Base-by-base conservation (phyloP, 2,797 vertebrate species). In the Bovichtus diacanthus region DNA sequence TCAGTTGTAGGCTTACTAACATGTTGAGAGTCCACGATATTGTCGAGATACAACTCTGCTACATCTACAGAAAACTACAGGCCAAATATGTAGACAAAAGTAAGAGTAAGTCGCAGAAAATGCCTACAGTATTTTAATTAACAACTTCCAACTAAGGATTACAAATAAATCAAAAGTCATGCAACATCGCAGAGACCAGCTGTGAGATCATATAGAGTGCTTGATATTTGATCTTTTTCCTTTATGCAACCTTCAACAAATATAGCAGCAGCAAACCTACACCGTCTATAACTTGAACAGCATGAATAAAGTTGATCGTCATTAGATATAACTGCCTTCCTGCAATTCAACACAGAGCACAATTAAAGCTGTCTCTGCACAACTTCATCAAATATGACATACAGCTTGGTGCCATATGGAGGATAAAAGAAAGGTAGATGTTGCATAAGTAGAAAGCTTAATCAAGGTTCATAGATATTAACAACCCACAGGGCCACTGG, bases 381-480 rank as follows among this genome's bases (percentile, higher is more conserved):
- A 76, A 12, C 53, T 54, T 82, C 64, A 67, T 83, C 41, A 80
- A 59, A 80, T 53, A n/a, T 80, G 78, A 47, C 80, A 60, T 11
- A 61, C 67, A 38, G 64, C 67, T 68, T 18, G 15, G 63, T 68
- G 76, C 73, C 85, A 81, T 78, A 82, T 61, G 78, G 83, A 64
- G 70, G 36, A 62, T 51, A 3, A 21, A 34, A 39, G 49, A 69
- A 70, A 68, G 19, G 29, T 53, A 12, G 29, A 73, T 36, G 46
- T 43, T 64, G 65, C 50, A 56, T 60, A 74, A 74, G 43, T 56
- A 63, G n/a, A 34, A 53, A 25, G 76, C 46, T 82, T 74, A 75
- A 87, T 83, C 41, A 85, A 54, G 16, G 15, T 71, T 81, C 55
- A 69, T 61, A 54, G 77, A 59, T 47, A 78, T 77, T 76, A 78